Conservation (phyloP, 2,888 invertebrate genomes). For the Thereva unica region DNA sequence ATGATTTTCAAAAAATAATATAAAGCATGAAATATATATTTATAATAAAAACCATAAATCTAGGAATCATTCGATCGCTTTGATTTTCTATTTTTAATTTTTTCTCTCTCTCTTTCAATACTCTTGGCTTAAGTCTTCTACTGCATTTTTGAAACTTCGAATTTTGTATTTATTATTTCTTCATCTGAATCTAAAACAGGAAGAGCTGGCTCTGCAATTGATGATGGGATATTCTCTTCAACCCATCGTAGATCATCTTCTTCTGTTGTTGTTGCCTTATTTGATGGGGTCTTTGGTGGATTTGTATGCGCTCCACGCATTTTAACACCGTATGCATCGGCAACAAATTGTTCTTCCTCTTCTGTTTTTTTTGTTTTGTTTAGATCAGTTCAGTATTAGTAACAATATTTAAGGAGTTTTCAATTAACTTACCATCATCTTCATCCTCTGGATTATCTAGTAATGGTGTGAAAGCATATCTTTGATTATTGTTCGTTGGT, state of each 20-base stretch:
- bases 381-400: not conserved
- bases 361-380: conserved; percentile 56
- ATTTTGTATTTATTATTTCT: conserved; percentile 82
- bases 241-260: conserved; percentile 89
- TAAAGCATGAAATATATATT: no score
- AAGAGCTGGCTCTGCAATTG: conserved; percentile 71
- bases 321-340: conserved; percentile 84
- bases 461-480: conserved; percentile 91
- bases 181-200: conserved; percentile 77
- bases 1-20: no score
- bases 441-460: conserved; percentile 82
- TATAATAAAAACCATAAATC: no score
- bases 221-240: conserved; percentile 88
- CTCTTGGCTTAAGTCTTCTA: conserved; percentile 50
- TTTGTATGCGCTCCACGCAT: conserved; percentile 65
- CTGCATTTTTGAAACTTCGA: conserved; percentile 89
- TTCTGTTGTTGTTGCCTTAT: conserved; percentile 60
- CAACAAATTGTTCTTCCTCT: conserved; percentile 83
- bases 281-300: conserved; percentile 53
- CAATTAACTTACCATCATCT: conserved; percentile 61
- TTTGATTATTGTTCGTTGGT: conserved; percentile 93
- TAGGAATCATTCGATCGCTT: no score
- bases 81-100: no score
- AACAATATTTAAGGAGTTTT: not conserved
- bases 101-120: no score